Conservation (phyloP, 2,888 invertebrate genomes). For the Arctia plantaginis region DNA sequence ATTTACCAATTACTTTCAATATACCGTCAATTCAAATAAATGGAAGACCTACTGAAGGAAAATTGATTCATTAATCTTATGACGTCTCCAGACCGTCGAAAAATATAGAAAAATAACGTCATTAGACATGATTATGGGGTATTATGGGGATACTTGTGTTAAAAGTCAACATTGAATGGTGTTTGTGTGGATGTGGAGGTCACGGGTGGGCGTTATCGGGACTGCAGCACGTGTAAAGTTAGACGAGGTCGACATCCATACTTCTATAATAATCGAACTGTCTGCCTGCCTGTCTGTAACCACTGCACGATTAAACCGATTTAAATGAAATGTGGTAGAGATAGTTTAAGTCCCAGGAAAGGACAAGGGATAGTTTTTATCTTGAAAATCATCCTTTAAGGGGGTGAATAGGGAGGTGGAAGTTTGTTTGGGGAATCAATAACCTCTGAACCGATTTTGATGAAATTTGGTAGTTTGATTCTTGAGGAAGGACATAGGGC, state of each 20-base stretch:
- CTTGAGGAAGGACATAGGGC: no score
- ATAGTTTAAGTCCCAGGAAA: no score
- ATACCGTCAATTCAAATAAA: neutral
- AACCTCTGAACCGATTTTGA: no score
- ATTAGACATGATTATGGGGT: conserved; percentile 40
- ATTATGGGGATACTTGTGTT: conserved; percentile 38
- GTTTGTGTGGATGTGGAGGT: conserved; percentile 30
- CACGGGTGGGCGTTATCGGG: conserved; percentile 37
- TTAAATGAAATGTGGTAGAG: no score
- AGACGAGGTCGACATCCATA: conserved; percentile 27
- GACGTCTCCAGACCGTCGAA: conserved; percentile 40
- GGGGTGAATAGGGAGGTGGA: no score
- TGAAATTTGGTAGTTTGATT: no score
- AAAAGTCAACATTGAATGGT: conserved; percentile 23
- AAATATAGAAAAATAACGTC: conserved; percentile 39
- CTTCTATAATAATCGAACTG: no score
- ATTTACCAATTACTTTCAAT: neutral
- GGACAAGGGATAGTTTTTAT: no score
- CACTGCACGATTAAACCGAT: no score
- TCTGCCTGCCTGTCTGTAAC: no score
- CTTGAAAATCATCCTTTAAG: no score
- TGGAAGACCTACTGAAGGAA: conserved; percentile 3
- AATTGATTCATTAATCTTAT: conserved; percentile 9
- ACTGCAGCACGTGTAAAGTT: conserved; percentile 42
- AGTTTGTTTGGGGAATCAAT: no score